Base-by-base conservation (phyloP, 2,888 invertebrate species). In the Arge pagana region DNA sequence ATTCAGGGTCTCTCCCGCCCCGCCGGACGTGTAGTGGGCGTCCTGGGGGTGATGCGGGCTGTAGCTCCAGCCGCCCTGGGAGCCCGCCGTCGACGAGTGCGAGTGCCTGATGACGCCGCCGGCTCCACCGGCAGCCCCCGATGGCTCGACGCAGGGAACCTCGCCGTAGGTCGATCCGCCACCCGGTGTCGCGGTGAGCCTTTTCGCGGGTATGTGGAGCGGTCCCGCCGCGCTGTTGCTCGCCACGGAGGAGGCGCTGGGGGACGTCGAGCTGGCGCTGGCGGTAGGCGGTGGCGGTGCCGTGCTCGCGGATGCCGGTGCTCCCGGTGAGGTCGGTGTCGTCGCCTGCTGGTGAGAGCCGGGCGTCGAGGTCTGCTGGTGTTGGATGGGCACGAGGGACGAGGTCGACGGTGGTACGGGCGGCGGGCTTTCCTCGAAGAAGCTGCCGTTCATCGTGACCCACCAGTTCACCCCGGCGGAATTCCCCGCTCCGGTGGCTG, bases 161-260 rank as follows among this genome's bases (percentile, higher is more conserved):
- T 76, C 76, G 18, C 74, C 77, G 73, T 77, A 76, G n/a, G 65
- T 64, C 42, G 74, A 69, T 35, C 72, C 83, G 76, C 79, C 79
- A 78, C 79, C 76, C 77, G 78, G 79, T 69, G 81, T 80, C 52
- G 82, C 80, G 19, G 80, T 79, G 53, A 83, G 79, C 71, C 92
- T 83, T 79, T 93, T 93, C 70, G 93, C 93, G 62, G 93, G 93
- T 79, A 93, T 93, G 81, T 93, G 93, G 59, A 93, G 82, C 54
- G 89, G 88, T 58, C 90, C 90, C 55, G 87, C 85, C 54, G 88
- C 84, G 78, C 87, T 84, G 65, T 75, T 76, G 73, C 85, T 86
- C 72, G 86, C 82, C 45, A 83, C 83, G 55, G 77, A 76, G 10
- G 77, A 76, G 55, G 77, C 74, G 65, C 76, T 73, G 51, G 85